A percentile compares a stretch with the other conserved stretches of the same genome.
phyloP scores from a whole-genome alignment of 2,113 vertebrate genomes.

The Monarcha castaneiventris region DNA sequence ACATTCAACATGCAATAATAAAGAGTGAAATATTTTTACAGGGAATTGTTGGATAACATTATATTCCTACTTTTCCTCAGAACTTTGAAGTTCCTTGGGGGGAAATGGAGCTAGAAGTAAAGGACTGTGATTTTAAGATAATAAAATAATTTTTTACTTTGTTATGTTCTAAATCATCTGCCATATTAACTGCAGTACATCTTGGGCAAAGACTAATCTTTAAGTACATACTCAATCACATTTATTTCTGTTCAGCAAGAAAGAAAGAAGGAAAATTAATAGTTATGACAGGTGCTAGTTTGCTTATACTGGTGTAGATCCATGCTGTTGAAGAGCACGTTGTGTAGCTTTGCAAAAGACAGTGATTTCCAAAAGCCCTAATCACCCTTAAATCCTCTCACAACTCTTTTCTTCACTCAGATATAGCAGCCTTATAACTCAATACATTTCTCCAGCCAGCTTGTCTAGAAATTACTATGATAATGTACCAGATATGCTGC shows the following conservation, averaged over 20 bases:
- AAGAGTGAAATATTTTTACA: not conserved
- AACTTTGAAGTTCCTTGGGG: not conserved
- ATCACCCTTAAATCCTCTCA: not conserved
- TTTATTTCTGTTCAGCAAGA: not conserved
- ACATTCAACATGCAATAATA: not conserved
- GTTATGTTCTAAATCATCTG: not conserved
- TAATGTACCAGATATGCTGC: constrained; percentile 17
- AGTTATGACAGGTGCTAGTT: not conserved
- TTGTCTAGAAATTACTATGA: not conserved
- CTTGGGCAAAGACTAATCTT: not conserved
- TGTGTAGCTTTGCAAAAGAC: not conserved
- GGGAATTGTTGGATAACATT: not conserved
- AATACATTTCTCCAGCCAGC: not conserved
- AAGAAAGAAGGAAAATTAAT: not conserved
- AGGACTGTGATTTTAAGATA: not conserved
- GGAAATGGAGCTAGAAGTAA: not conserved
- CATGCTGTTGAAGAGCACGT: not conserved
- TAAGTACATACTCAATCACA: not conserved
- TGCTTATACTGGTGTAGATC: not conserved
- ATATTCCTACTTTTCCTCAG: not conserved
- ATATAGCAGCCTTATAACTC: not conserved
- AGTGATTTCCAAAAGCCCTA: not conserved
- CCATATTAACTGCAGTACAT: not conserved
- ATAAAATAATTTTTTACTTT: not conserved
- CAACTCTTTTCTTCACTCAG: not conserved